Percentiles rank a stretch among this genome's conserved stretches.
Evolutionary conservation across 2,888 invertebrate genomes (phyloP).

Genomic region (Thyatira batis): DNA sequence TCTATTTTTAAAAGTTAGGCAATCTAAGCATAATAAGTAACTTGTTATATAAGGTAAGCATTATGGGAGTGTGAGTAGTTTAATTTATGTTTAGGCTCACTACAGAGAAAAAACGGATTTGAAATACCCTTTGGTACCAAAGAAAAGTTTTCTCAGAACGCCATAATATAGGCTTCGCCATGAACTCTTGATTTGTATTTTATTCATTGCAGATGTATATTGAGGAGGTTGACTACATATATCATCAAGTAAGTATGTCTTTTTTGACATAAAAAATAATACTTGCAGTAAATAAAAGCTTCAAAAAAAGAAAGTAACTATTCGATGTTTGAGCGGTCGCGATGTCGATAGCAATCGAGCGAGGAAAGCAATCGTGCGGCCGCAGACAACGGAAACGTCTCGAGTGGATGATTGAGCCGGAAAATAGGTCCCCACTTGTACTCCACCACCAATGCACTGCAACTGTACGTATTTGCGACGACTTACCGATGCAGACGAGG

Average conservation of each 20-base stretch:
- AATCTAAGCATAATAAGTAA: background rate
- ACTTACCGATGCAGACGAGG: slow-evolving; percentile 18
- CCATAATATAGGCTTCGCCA: too few relatives aligned
- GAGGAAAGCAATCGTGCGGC: slow-evolving; percentile 36
- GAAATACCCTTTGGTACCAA: too few relatives aligned
- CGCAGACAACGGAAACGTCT: slow-evolving; percentile 72
- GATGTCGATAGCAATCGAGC: slow-evolving; percentile 28
- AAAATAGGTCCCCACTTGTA: slow-evolving; percentile 60
- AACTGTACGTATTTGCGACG: slow-evolving; percentile 17
- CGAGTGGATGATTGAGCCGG: slow-evolving; percentile 77
- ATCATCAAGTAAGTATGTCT: too few relatives aligned
- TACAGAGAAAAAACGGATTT: too few relatives aligned
- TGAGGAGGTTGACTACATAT: too few relatives aligned
- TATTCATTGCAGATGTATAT: too few relatives aligned
- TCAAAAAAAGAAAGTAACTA: background rate
- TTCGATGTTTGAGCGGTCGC: background rate
- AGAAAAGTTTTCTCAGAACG: too few relatives aligned
- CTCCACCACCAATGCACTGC: slow-evolving; percentile 33
- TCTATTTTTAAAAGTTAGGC: background rate
- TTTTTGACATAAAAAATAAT: too few relatives aligned
- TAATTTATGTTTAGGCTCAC: too few relatives aligned
- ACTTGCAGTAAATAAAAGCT: background rate
- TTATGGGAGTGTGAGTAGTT: too few relatives aligned
- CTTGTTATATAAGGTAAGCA: too few relatives aligned
- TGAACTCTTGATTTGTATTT: too few relatives aligned